Base-by-base conservation (phyloP, 2,888 invertebrate species). In the Cremastobaeus sp. region DNA sequence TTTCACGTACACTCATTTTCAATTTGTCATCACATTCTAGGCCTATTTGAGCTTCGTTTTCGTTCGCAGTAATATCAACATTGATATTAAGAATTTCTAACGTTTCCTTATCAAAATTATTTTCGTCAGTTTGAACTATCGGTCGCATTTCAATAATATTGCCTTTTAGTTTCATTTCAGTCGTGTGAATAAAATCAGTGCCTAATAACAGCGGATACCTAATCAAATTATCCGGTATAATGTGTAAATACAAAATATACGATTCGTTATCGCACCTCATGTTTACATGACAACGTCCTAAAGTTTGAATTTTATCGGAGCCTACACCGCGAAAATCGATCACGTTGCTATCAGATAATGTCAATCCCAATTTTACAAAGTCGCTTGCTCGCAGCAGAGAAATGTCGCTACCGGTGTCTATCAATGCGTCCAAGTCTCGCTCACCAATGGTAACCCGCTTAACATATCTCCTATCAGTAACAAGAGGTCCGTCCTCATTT, bases 321-420 rank as follows among this genome's bases (percentile, higher is more conserved):
- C 47, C 28, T 3, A 47, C 4, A 2, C 47, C 47, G 14, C 47
- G 47, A 47, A 47, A 47, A 15, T 9, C 14, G 2, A 47, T 17
- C 15, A 4, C 34, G 3, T 34, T 14, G 4, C 11, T 9, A 17
- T 1, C n/a, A 11, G 12, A 12, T 11, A 34, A 32, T n/a, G 17
- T 6, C 5, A 34, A 32, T 20, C 48, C 48, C 11, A 48, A 20
- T 12, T 20, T 32, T n/a, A 48, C 34, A 17, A 34, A 48, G 6
- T 48, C 48, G 8, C 30, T 47, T 8, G 12, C 47, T 3, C 17
- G 28, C 28, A n/a, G n/a, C n/a, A n/a, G n/a, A n/a, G n/a, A n/a
- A n/a, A 47, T 47, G 6, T 47, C 47, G n/a, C 47, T 47, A 8
- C 47, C 47, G 2, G 47, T 30, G 47, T 47, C 47, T 17, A 47